phyloP scores from a whole-genome alignment of 1,140 invertebrate species.

The Spodoptera litura region DNA sequence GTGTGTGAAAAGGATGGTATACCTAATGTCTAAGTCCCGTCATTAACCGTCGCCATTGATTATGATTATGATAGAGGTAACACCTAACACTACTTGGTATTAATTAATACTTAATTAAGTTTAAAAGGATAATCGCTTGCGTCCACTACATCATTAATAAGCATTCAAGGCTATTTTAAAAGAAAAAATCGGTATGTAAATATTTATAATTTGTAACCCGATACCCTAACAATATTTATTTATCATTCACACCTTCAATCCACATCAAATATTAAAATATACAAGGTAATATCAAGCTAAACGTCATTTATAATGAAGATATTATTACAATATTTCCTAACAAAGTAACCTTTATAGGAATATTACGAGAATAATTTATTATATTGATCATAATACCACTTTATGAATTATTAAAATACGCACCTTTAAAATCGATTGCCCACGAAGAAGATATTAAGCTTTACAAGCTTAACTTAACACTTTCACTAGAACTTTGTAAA shows the following conservation, averaged over 20 bases:
- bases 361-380: constrained; percentile 38
- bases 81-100: constrained; percentile 1
- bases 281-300: constrained; percentile 38
- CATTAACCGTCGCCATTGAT: constrained; percentile 44
- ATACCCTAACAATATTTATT: constrained; percentile 24
- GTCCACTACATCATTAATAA: constrained; percentile 7
- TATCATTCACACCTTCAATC: constrained; percentile 23
- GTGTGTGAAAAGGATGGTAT: constrained; percentile 35
- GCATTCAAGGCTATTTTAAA: neutral
- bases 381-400: constrained; percentile 46
- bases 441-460: constrained; percentile 48
- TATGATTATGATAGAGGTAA: constrained; percentile 33
- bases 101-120: constrained; percentile 23
- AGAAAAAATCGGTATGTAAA: constrained; percentile 4
- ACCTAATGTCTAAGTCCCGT: constrained; percentile 47
- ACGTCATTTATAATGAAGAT: constrained; percentile 21
- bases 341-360: constrained; percentile 37
- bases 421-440: constrained; percentile 61
- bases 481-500: constrained; percentile 62
- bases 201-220: constrained; percentile 17
- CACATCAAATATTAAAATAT: constrained; percentile 40
- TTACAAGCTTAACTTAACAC: constrained; percentile 55
- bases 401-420: constrained; percentile 60
- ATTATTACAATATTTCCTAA: constrained; percentile 33
- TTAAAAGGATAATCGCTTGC: constrained; percentile 16